phyloP scores from a whole-genome alignment of 2,113 vertebrate genomes.

The Gymnobelideus leadbeateri region DNA sequence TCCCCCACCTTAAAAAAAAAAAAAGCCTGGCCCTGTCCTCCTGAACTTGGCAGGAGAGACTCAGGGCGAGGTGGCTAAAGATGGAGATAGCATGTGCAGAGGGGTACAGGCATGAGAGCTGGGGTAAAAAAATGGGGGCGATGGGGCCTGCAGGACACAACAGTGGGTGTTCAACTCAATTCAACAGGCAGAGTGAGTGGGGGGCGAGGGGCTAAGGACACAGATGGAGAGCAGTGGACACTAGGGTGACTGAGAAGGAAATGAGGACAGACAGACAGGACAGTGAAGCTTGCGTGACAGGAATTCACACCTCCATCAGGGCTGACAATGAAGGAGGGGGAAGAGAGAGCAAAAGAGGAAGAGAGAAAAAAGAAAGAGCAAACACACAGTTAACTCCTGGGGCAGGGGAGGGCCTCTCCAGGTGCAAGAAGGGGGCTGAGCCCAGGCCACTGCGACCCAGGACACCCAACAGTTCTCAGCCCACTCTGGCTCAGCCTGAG shows the following conservation, averaged over 20 bases:
- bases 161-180: background rate
- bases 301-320: background rate
- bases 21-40: background rate
- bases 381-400: background rate
- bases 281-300: background rate
- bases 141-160: background rate
- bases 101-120: too few relatives aligned
- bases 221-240: too few relatives aligned
- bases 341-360: slow-evolving; percentile 57
- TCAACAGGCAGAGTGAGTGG: rapidly evolving
- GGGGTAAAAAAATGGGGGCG: background rate
- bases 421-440: background rate
- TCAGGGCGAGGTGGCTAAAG: slow-evolving; percentile 19
- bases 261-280: background rate
- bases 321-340: background rate
- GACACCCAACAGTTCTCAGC: slow-evolving; percentile 59
- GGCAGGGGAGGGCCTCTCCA: background rate
- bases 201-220: background rate
- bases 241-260: background rate
- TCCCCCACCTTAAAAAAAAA: background rate
- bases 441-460: slow-evolving; percentile 53
- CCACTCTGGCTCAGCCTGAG: background rate
- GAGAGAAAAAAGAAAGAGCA: slow-evolving; percentile 23
- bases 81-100: background rate
- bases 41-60: background rate